Percentiles rank a stretch among this genome's conserved stretches.
These are phyloP conservation scores for Caiman crocodilus DNA, from an alignment of 2,797 vertebrate species.

Conservation along the genomic window DNA sequence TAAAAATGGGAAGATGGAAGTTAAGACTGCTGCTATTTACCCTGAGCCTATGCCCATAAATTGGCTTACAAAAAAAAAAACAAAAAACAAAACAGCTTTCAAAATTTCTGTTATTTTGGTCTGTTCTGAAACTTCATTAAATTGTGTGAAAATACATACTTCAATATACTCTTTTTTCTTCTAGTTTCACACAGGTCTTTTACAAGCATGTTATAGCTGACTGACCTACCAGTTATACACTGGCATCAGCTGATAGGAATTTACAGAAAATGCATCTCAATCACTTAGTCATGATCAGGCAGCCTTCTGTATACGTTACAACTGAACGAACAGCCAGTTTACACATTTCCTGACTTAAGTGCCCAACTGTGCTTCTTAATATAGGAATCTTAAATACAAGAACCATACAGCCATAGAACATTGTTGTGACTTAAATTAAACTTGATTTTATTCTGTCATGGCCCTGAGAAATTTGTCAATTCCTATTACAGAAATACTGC, in stretches of 20 bases:
- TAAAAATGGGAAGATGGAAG: not conserved
- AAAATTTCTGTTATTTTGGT: not conserved
- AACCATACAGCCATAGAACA: not conserved
- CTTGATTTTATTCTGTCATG: not conserved
- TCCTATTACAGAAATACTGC: not conserved
- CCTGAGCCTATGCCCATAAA: rapidly evolving
- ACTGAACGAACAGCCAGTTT: not conserved
- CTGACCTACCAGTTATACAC: not conserved
- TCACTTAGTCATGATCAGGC: not conserved
- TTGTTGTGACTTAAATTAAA: not conserved
- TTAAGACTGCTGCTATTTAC: not conserved
- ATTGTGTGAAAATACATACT: not conserved
- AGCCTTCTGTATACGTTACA: not conserved
- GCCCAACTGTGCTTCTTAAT: not conserved
- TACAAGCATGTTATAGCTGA: not conserved
- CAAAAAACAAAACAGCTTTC: not conserved
- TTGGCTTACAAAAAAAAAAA: not conserved
- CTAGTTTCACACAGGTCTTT: not conserved
- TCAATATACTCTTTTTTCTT: not conserved
- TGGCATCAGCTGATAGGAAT: not conserved
- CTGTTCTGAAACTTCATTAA: not conserved
- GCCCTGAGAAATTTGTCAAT: not conserved
- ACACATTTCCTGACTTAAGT: not conserved
- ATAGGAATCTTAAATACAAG: no score
- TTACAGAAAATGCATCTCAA: not conserved